Evolutionary conservation across 2,113 vertebrate genomes (phyloP).

Genomic region (Gobiocypris rarus): DNA sequence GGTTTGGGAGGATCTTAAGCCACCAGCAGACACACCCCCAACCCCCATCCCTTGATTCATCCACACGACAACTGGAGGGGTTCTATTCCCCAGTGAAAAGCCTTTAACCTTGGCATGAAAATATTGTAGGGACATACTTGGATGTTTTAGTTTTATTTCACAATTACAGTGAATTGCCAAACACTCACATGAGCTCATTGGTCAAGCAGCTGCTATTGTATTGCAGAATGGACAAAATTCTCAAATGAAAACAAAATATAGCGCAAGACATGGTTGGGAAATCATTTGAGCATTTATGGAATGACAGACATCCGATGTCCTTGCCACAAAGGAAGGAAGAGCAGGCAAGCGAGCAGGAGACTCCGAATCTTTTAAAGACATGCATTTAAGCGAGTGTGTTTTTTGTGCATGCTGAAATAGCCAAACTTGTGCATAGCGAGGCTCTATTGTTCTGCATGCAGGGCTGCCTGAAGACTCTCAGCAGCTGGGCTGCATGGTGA

Average conservation of each 20-base stretch:
- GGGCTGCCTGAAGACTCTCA: constrained; percentile 41
- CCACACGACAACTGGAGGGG: constrained; percentile 57
- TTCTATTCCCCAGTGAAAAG: constrained; percentile 25
- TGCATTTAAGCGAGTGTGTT: constrained; percentile 9
- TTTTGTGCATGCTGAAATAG: constrained; percentile 23
- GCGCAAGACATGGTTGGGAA: constrained; percentile 32
- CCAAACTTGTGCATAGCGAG: constrained; percentile 36
- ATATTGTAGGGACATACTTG: not conserved
- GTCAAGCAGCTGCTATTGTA: not conserved
- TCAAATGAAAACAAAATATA: not conserved
- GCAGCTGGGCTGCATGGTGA: constrained; percentile 56
- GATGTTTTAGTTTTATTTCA: not conserved
- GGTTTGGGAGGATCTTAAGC: constrained; percentile 35
- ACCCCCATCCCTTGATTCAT: constrained; percentile 51
- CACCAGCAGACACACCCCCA: constrained; percentile 47
- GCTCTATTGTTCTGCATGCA: constrained; percentile 58
- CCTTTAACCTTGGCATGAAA: constrained; percentile 27
- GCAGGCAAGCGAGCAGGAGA: constrained; percentile 1
- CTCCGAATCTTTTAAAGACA: constrained; percentile 18
- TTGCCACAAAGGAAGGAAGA: constrained; percentile 12
- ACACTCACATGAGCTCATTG: not conserved
- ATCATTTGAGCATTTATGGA: constrained; percentile 33
- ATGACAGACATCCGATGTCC: not conserved
- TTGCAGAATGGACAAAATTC: constrained; percentile 2
- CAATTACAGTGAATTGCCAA: not conserved